phyloP scores from a whole-genome alignment of 2,113 vertebrate species.

The Narcine bancroftii region DNA sequence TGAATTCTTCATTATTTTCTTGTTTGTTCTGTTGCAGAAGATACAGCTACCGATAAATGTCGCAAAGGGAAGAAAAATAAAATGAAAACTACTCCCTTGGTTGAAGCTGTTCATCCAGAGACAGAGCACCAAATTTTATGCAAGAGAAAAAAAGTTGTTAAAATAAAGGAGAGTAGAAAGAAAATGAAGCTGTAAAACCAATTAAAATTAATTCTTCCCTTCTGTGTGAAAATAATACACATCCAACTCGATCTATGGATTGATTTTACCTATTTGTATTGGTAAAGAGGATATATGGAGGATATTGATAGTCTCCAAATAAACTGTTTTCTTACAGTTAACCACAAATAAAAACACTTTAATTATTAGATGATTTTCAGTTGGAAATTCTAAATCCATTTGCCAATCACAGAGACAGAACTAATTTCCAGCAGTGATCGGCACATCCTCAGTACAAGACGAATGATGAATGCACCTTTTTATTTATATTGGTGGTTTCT shows the following conservation, averaged over 20 bases:
- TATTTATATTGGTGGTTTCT: too few species aligned
- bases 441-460: not conserved
- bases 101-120: not conserved
- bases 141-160: not conserved
- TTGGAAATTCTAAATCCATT: not conserved
- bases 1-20: not conserved
- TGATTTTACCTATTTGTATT: not conserved
- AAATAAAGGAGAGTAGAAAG: conserved; percentile 3
- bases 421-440: too few species aligned
- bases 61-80: not conserved
- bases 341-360: not conserved
- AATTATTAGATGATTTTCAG: not conserved
- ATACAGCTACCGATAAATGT: not conserved
- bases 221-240: not conserved
- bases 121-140: not conserved
- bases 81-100: not conserved
- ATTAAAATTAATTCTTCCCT: not conserved
- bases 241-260: not conserved
- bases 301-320: not conserved
- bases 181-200: not conserved
- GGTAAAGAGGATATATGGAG: not conserved
- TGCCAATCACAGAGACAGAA: not conserved
- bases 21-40: conserved; percentile 13
- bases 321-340: not conserved
- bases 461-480: not conserved